Base-by-base conservation (phyloP, 2,113 vertebrate species). In the Pogona vitticeps region DNA sequence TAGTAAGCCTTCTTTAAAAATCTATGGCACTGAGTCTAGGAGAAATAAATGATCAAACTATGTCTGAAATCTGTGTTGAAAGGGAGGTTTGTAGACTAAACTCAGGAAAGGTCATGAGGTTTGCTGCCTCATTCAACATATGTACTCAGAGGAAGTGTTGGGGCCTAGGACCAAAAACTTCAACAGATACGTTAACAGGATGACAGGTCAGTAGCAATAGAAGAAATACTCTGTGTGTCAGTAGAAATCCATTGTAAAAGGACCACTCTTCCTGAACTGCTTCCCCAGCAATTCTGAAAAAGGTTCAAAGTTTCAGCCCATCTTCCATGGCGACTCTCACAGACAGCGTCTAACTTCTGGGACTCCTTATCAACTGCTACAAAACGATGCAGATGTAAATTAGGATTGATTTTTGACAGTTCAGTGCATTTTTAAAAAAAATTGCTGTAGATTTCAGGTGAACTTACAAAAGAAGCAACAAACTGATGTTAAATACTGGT, bases 1-100 rank as follows among this genome's bases (percentile, higher is more conserved):
- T 13, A 80, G 3, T n/a, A 3, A 26, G 6, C 15, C 1, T 71
- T 56, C 28, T 31, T 52, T n/a, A 83, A 6, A 36, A 38, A 28
- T 17, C 12, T 71, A 8, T 33, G 68, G n/a, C 68, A 33, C 10
- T n/a, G n/a, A n/a, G n/a, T n/a, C n/a, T n/a, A n/a, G n/a, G n/a
- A n/a, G n/a, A n/a, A n/a, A n/a, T n/a, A n/a, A n/a, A n/a, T n/a
- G n/a, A 40, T 56, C 5, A 36, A 20, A 83, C 89, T 23, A 80
- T 28, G 33, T 90, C 63, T 75, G 76, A 87, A 91, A 76, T 77
- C 61, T 89, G 58, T 87, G 84, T 2, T 46, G 17, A 61, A 52
- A 88, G 85, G 77, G 5, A 52, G 15, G n/a, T 36, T 5, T 12
- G 84, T 71, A 33, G 23, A 36, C 26, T 65, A 80, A 85, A 58